phyloP scores from a whole-genome alignment of 1,140 invertebrate species.

The Pararge aegeria region DNA sequence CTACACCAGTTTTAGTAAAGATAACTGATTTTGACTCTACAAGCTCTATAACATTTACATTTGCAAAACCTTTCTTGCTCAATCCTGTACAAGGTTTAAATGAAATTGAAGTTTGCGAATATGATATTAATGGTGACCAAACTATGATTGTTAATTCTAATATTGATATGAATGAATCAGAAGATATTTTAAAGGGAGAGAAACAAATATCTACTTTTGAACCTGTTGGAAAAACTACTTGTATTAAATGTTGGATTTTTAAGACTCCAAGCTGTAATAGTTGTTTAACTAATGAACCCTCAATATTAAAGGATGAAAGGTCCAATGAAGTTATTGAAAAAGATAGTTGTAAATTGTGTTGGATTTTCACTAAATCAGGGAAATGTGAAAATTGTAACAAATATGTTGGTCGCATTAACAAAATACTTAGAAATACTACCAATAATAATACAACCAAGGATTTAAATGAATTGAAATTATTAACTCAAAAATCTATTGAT shows the following conservation, averaged over 20 bases:
- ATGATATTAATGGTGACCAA: not conserved
- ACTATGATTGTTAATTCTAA: not conserved
- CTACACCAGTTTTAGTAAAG: conserved; percentile 1
- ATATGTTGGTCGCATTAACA: conserved; percentile 4
- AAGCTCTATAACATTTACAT: conserved; percentile 5
- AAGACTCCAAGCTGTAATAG: conserved; percentile 35
- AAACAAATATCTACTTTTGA: not conserved
- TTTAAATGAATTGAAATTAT: no score
- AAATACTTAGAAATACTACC: not conserved
- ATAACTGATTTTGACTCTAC: not conserved
- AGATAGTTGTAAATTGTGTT: conserved; percentile 43
- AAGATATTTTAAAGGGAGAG: not conserved
- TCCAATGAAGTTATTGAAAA: not conserved
- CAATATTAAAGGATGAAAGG: not conserved
- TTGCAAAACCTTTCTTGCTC: conserved; percentile 17
- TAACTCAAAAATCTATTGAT: no score
- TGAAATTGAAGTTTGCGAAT: not conserved
- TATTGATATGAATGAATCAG: not conserved
- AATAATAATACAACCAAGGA: not conserved
- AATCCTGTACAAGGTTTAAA: not conserved
- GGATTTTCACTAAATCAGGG: conserved; percentile 40
- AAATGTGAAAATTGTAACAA: conserved; percentile 48
- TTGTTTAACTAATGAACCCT: conserved; percentile 22
- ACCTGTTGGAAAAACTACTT: conserved; percentile 17
- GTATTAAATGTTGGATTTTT: conserved; percentile 55